Percentiles rank a stretch among this genome's conserved stretches.
phyloP scores from a whole-genome alignment of 2,113 vertebrate genomes.

The Lota lota region DNA sequence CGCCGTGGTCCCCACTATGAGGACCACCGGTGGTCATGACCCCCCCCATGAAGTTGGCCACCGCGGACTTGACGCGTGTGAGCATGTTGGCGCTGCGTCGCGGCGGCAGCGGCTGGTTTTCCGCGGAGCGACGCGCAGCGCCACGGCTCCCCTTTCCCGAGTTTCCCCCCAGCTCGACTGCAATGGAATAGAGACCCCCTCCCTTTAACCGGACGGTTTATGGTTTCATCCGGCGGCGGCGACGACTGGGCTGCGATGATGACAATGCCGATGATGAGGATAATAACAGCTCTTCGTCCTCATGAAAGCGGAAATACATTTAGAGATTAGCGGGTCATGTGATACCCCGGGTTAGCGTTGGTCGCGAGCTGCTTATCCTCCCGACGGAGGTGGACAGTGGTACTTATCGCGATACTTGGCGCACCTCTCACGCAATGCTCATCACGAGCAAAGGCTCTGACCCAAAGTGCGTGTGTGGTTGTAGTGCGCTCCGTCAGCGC shows the following conservation, averaged over 20 bases:
- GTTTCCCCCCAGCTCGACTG: conserved; percentile 67
- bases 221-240: neutral
- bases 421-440: no score
- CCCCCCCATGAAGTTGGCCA: conserved; percentile 67
- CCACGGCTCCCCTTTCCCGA: conserved; percentile 69
- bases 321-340: no score
- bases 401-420: no score
- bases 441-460: no score
- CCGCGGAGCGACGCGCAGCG: conserved; percentile 52
- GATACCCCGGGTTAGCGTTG: no score
- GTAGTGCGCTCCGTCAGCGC: no score
- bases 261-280: neutral
- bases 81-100: conserved; percentile 62
- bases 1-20: conserved; percentile 41
- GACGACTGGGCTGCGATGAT: neutral
- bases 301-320: no score
- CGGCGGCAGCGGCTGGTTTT: conserved; percentile 40
- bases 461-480: no score
- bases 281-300: no score
- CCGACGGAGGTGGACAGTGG: no score
- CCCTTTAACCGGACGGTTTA: neutral
- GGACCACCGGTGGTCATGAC: conserved; percentile 44
- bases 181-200: conserved; percentile 16
- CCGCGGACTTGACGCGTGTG: conserved; percentile 67
- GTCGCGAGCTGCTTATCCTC: no score